Conservation (phyloP, 2,113 vertebrate genomes). For the Melanerpes aurifrons region DNA sequence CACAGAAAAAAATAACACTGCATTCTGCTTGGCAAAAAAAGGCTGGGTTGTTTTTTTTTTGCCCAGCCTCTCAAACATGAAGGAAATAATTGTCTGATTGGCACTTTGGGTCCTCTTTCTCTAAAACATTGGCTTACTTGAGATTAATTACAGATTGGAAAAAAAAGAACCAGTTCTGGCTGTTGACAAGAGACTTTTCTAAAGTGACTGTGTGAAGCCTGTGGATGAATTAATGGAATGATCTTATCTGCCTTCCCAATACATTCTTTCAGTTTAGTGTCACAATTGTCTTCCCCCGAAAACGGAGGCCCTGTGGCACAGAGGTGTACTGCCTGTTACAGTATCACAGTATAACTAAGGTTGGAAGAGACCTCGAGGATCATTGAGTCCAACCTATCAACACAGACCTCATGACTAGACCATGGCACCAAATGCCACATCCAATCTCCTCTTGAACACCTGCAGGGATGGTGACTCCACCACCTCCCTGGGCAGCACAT, state of each 20-base stretch:
- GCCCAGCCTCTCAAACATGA: background rate
- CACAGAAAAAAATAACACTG: background rate
- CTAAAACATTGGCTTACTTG: background rate
- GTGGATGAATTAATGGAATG: slow-evolving; percentile 1
- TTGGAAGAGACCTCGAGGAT: too few relatives aligned
- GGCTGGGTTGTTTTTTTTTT: background rate
- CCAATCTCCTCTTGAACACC: too few relatives aligned
- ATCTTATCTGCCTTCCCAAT: slow-evolving; percentile 2
- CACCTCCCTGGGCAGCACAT: too few relatives aligned
- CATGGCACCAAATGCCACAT: too few relatives aligned
- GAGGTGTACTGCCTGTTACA: background rate
- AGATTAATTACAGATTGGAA: slow-evolving; percentile 38
- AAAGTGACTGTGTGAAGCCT: background rate
- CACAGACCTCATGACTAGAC: too few relatives aligned
- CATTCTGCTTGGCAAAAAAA: background rate
- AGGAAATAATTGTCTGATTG: background rate
- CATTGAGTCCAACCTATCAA: too few relatives aligned
- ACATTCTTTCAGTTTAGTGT: background rate
- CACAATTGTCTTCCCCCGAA: background rate
- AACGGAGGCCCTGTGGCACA: background rate
- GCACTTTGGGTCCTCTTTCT: background rate
- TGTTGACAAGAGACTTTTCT: background rate
- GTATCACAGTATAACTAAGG: too few relatives aligned
- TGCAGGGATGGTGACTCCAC: too few relatives aligned
- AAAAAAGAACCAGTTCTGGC: background rate